phyloP scores from a whole-genome alignment of 2,113 vertebrate species.

The Rhynchomys soricoides region DNA sequence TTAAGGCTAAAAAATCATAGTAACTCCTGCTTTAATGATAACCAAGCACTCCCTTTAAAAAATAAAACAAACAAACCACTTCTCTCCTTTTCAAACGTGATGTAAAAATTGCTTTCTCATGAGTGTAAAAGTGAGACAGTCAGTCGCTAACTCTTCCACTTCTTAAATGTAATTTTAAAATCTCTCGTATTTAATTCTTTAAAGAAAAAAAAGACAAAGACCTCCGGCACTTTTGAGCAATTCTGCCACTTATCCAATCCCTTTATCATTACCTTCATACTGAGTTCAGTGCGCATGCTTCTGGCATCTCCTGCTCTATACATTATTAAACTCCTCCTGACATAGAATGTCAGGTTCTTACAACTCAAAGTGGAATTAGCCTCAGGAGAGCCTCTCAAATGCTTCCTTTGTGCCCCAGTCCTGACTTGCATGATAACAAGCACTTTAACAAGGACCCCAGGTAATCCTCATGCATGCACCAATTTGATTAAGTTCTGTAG shows the following conservation, averaged over 20 bases:
- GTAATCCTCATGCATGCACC: not conserved
- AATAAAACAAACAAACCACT: not conserved
- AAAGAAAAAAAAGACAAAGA: not conserved
- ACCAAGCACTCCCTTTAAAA: not conserved
- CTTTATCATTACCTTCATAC: not conserved
- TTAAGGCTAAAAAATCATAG: not conserved
- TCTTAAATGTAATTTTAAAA: not conserved
- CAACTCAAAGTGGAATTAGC: not conserved
- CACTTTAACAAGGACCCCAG: not conserved
- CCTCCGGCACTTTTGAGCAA: not conserved
- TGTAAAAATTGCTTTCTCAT: not conserved
- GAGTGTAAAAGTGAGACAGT: conserved; percentile 15
- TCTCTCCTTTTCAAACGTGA: conserved; percentile 6
- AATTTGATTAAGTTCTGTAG: not conserved
- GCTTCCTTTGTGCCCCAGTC: not conserved
- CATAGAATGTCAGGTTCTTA: not conserved
- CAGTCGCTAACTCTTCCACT: not conserved
- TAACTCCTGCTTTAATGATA: not conserved
- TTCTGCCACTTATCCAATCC: not conserved
- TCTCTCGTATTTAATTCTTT: not conserved
- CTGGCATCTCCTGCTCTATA: not conserved
- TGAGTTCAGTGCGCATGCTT: not conserved
- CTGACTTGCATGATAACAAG: not conserved
- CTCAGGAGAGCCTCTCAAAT: not conserved
- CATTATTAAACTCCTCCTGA: not conserved